phyloP scores from a whole-genome alignment of 2,797 vertebrate genomes.

The Epinephelus coioides region DNA sequence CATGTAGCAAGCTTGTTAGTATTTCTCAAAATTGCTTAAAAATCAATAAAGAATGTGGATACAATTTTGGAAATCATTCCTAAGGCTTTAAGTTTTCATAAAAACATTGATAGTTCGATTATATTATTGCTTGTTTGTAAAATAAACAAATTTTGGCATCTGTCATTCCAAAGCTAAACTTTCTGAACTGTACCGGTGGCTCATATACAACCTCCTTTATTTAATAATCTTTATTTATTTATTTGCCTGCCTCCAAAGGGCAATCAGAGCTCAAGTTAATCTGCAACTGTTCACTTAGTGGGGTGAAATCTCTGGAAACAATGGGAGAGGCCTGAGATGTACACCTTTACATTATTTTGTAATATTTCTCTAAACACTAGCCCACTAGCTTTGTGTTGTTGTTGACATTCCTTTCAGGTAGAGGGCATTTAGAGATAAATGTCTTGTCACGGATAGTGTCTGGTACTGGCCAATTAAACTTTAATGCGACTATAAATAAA shows the following conservation, averaged over 20 bases:
- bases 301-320: background rate
- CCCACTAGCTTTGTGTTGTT: background rate
- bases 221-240: no score
- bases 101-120: background rate
- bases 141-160: background rate
- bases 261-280: background rate
- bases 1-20: no score
- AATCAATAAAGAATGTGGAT: background rate
- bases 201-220: no score
- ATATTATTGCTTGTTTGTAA: no score
- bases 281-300: background rate
- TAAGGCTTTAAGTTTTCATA: background rate
- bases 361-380: background rate
- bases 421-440: conserved; percentile 30
- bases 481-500: conserved; percentile 55
- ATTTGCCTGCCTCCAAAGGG: background rate
- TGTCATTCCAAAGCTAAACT: no score
- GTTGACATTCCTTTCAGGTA: conserved; percentile 2
- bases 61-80: background rate
- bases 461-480: conserved; percentile 23
- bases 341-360: background rate
- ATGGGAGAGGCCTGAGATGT: background rate
- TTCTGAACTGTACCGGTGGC: no score
- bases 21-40: background rate
- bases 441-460: conserved; percentile 5